A percentile compares a stretch with the other conserved stretches of the same genome.
phyloP scores from a whole-genome alignment of 2,888 invertebrate genomes.

The Caradrina clavipalpis region DNA sequence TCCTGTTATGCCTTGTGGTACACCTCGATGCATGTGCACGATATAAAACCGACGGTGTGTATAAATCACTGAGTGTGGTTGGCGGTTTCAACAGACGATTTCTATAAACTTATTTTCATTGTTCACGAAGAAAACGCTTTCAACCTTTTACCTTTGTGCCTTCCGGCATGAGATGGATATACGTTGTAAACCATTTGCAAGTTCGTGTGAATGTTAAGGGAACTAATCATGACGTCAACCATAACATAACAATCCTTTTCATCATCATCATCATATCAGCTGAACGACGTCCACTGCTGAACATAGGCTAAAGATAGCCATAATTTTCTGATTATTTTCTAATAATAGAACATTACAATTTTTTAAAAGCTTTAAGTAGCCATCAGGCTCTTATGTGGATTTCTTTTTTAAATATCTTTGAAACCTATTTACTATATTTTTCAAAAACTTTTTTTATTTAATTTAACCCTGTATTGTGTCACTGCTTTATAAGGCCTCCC shows the following conservation, averaged over 20 bases:
- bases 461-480: no score
- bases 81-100: constrained; percentile 73
- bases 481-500: no score
- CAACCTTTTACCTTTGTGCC: constrained; percentile 59
- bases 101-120: constrained; percentile 75
- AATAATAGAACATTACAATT: no score
- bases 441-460: no score
- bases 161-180: constrained; percentile 71
- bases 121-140: constrained; percentile 74
- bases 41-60: constrained; percentile 66
- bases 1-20: neutral
- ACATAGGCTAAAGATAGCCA: no score
- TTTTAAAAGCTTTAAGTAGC: no score
- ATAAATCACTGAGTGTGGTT: constrained; percentile 73
- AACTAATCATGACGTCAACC: neutral
- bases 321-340: no score
- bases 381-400: no score
- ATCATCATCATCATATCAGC: no score
- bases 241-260: neutral
- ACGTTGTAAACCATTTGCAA: constrained; percentile 14
- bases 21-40: constrained; percentile 57
- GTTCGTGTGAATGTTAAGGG: neutral
- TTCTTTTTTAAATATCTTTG: no score
- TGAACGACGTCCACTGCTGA: no score
- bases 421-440: no score